Evolutionary conservation across 2,113 vertebrate genomes (phyloP).

Genomic region (Sardina pilchardus): DNA sequence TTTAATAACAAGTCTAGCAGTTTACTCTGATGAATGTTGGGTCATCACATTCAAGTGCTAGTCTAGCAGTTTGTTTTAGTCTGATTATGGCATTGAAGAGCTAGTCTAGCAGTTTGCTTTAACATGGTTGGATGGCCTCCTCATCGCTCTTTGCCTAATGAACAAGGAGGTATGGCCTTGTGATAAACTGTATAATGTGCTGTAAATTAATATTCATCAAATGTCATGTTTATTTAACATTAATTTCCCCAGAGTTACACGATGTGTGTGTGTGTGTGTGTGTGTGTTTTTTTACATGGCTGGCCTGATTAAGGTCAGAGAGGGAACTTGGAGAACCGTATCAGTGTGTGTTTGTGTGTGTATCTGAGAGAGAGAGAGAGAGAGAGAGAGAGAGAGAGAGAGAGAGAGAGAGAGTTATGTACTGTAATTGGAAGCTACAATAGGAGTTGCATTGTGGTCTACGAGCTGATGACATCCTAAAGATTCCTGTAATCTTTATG

Average conservation of each 20-base stretch:
- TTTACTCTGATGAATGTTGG: no score
- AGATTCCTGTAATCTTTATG: not conserved
- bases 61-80: not conserved
- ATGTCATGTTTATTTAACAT: not conserved
- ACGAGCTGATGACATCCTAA: not conserved
- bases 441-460: not conserved
- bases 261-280: constrained; percentile 7
- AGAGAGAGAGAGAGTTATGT: not conserved
- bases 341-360: not conserved
- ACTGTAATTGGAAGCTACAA: not conserved
- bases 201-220: not conserved
- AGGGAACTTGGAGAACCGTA: not conserved
- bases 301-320: not conserved
- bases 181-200: not conserved
- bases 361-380: not conserved
- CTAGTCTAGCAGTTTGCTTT: not conserved
- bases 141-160: not conserved
- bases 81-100: not conserved
- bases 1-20: no score
- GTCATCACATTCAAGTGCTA: no score
- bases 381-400: not conserved
- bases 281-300: not conserved
- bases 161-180: not conserved
- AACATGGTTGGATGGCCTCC: not conserved
- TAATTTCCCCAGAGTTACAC: not conserved